A percentile compares a stretch with the other conserved stretches of the same genome.
Conservation (phyloP, 2,797 vertebrate species). For the Poeciliopsis gracilis region DNA sequence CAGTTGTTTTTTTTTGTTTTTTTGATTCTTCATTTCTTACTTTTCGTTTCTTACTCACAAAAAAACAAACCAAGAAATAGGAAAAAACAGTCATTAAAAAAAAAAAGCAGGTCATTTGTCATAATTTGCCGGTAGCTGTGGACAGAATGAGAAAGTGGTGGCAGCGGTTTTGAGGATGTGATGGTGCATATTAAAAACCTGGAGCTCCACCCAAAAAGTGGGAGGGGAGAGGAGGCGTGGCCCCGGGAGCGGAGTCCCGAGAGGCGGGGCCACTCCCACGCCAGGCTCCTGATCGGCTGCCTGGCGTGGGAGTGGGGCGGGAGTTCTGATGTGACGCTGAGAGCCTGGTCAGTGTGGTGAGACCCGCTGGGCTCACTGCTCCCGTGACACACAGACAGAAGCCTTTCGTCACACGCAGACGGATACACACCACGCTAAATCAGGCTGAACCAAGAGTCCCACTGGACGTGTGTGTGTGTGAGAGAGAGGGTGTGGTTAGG, state of each 20-base stretch:
- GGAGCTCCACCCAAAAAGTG: conserved; percentile 26
- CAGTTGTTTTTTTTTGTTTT: conserved; percentile 12
- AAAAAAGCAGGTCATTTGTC: conserved; percentile 66
- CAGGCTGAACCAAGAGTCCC: conserved; percentile 72
- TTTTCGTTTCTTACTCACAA: conserved; percentile 20
- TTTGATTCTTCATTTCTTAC: not conserved
- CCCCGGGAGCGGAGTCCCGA: conserved; percentile 13
- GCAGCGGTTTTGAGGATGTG: conserved; percentile 44
- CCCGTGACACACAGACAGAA: conserved; percentile 54
- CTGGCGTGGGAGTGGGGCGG: conserved; percentile 37
- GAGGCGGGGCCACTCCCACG: too few relatives aligned
- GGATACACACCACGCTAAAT: conserved; percentile 76
- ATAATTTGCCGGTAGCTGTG: conserved; percentile 72
- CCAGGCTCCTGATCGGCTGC: conserved; percentile 41
- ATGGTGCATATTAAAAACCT: conserved; percentile 65
- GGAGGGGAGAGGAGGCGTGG: not conserved
- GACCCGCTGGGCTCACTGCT: conserved; percentile 51
- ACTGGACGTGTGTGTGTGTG: conserved; percentile 51
- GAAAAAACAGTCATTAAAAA: conserved; percentile 54
- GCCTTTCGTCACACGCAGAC: conserved; percentile 73
- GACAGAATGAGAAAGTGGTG: conserved; percentile 73
- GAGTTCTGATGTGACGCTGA: not conserved
- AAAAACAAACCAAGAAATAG: conserved; percentile 68
- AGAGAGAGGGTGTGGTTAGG: conserved; percentile 40
- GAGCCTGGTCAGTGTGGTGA: conserved; percentile 65